Evolutionary conservation across 2,113 vertebrate genomes (phyloP), one percentile per base, ranked within the genome.

Genomic region (Apistogramma diplotaenia): DNA sequence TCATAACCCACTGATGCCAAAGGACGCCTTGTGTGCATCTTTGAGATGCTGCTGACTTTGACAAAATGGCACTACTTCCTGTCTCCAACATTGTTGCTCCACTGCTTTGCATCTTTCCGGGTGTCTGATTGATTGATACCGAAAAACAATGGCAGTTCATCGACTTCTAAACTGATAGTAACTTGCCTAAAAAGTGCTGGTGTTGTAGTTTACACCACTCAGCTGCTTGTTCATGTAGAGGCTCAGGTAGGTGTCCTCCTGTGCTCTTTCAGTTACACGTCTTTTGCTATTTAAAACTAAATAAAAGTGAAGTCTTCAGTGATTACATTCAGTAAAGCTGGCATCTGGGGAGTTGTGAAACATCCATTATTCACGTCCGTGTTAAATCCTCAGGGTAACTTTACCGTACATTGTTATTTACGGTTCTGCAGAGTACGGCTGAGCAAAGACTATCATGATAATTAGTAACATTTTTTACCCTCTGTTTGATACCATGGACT

Each of bases 391-490:
- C 18, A 2, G 81, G 78, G 13, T 78, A 23, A 82, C 72, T 51
- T 76, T 53, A 35, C 75, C 25, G 74, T 83, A 29, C 75, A 73
- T 58, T 75, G 79, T 74, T 90, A 90, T 92, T 93, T 91, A 90
- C 51, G 15, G 49, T 84, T 86, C 73, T 75, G 15, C 51, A 53
- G 43, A 74, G 84, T 83, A 76, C 29, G 10, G 10, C 3, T 54
- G 35, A 81, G 62, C 55, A 75, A 61, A 87, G n/a, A 74, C 79
- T 43, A n/a, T 74, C 46, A 29, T 49, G 62, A 78, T 78, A 83
- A 86, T 57, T 62, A 73, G 55, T 57, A 77, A 71, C 49, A 67
- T 27, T 19, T 84, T 46, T 29, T 70, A 70, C 58, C 51, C 21
- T 62, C 58, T 74, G 49, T 88, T 76, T 76, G 78, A 84, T 84